Base-by-base conservation (phyloP, 2,113 vertebrate genomes). In the Rallus limicola region DNA sequence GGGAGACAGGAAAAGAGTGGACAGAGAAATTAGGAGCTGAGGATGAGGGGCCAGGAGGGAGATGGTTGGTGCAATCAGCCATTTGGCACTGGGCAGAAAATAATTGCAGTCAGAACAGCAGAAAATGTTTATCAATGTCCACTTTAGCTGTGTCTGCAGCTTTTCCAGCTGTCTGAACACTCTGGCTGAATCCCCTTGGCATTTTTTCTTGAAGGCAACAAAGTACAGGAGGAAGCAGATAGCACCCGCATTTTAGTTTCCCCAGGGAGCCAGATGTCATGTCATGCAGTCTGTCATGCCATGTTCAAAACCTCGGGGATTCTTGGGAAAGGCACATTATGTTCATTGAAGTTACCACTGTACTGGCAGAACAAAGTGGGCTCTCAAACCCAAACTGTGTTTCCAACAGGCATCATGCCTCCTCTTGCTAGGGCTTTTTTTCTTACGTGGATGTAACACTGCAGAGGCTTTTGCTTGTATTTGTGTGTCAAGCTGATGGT, bases 111-210 rank as follows among this genome's bases (percentile, higher is more conserved):
- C 42, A 86, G 62, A 86, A 84, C 48, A 84, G 77, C 82, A 88
- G 86, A 88, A 95, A 86, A 82, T 82, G 64, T 83, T 91, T 81
- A 77, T 94, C 91, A 81, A 34, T 72, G 93, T 93, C 94, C 86
- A 75, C 86, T 95, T 92, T 72, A 91, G 94, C 91, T 86, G 91
- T 48, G 82, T 88, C 44, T 93, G 92, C 94, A 92, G 33, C 72
- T 94, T 94, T 94, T 92, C 82, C 88, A 94, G 88, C 52, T 94
- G 76, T 93, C 92, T 93, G 80, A 60, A 92, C 64, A 83, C 28
- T 75, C 76, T 70, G 86, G 40, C 72, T 93, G 86, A 92, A 82
- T 95, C n/a, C 62, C 84, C 34, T 81, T 91, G 77, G 56, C 74
- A 86, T 71, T 93, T 95, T 86, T 75, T 84, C 69, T 90, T 80